A percentile compares a stretch with the other conserved stretches of the same genome.
phyloP scores from a whole-genome alignment of 1,140 invertebrate species.

The Manduca sexta region DNA sequence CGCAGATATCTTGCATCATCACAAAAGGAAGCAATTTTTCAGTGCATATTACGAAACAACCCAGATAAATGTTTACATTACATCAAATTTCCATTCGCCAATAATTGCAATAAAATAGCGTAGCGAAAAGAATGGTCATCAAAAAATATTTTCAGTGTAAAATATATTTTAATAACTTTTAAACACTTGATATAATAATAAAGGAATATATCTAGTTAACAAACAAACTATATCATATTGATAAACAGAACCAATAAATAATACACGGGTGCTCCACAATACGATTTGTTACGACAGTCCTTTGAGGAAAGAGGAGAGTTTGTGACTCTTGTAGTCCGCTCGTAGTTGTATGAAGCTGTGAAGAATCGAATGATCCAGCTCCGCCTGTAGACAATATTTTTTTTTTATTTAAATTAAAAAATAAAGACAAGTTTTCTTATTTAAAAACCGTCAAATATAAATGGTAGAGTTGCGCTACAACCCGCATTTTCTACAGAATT shows the following conservation, averaged over 20 bases:
- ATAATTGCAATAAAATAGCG: not conserved
- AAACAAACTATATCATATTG: constrained; percentile 1
- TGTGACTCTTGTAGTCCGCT: constrained; percentile 92
- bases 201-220: not conserved
- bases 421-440: too few species aligned
- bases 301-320: constrained; percentile 80
- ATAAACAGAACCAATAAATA: constrained; percentile 1
- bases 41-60: constrained; percentile 7
- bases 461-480: too few species aligned
- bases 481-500: too few species aligned
- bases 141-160: not conserved
- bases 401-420: too few species aligned
- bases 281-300: constrained; percentile 48
- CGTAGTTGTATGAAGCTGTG: constrained; percentile 95
- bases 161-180: constrained; percentile 2
- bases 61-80: constrained; percentile 11
- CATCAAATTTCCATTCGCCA: not conserved
- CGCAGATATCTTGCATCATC: not conserved
- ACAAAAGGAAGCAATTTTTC: constrained; percentile 11
- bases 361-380: constrained; percentile 89
- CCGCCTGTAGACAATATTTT: constrained; percentile 80
- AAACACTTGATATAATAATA: not conserved
- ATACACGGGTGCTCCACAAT: not conserved
- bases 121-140: too few species aligned
- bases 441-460: too few species aligned